Percentiles rank a stretch among this genome's conserved stretches.
phyloP scores from a whole-genome alignment of 2,797 vertebrate species.

The Acipenser ruthenus region DNA sequence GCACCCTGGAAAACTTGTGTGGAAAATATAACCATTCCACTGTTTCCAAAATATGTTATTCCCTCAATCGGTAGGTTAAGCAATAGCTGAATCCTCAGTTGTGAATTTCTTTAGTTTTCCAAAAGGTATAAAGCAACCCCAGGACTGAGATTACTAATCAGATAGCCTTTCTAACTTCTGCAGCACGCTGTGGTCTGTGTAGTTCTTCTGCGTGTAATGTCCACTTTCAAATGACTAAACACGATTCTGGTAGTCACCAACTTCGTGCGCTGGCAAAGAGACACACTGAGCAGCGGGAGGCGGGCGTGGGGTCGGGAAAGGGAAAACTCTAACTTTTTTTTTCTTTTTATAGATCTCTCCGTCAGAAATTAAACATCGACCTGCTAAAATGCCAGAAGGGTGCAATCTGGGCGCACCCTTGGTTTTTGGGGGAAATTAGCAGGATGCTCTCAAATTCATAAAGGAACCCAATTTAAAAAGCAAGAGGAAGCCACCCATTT shows the following conservation, averaged over 20 bases:
- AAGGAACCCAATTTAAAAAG: background rate
- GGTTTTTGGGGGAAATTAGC: background rate
- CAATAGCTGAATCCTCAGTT: slow-evolving; percentile 14
- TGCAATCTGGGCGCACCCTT: background rate
- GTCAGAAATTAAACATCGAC: slow-evolving; percentile 11
- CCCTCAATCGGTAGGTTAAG: background rate
- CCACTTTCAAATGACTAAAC: slow-evolving; percentile 10
- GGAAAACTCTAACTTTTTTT: slow-evolving; percentile 5
- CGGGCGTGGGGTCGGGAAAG: slow-evolving; percentile 1
- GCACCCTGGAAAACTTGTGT: slow-evolving; percentile 12
- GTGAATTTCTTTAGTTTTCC: slow-evolving; percentile 12
- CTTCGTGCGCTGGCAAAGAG: slow-evolving; percentile 15
- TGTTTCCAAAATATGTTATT: slow-evolving; percentile 2
- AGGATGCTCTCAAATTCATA: background rate
- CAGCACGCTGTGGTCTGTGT: slow-evolving; percentile 8
- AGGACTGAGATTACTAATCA: slow-evolving; percentile 16
- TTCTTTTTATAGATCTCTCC: slow-evolving; percentile 7
- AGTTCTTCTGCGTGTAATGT: slow-evolving; percentile 5
- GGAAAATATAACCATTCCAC: slow-evolving; percentile 19
- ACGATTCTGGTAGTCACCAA: slow-evolving; percentile 16
- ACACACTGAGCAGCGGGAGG: slow-evolving; percentile 3
- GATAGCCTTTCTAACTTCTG: background rate
- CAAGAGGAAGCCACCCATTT: background rate
- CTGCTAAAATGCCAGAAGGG: slow-evolving; percentile 6
- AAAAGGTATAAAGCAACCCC: slow-evolving; percentile 13